Conservation (phyloP, 2,113 vertebrate species). For the Australoheros scitulus region DNA sequence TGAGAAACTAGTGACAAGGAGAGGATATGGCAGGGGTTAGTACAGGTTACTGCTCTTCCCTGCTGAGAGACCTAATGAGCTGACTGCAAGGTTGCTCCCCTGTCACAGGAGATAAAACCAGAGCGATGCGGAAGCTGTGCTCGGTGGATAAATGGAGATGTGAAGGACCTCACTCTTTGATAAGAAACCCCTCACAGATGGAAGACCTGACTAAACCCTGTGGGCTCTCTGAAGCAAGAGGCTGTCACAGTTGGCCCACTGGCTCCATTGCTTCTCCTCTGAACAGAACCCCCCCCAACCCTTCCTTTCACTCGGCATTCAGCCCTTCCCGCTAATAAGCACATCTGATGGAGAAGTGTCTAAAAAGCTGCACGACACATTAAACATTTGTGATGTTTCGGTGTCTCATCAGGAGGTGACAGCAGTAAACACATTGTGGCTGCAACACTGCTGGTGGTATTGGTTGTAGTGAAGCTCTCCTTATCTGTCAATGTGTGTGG, state of each 20-base stretch:
- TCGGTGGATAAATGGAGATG: neutral
- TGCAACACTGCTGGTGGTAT: neutral
- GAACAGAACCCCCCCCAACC: neutral
- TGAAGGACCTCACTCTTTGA: slow-evolving; percentile 38
- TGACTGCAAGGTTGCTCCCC: slow-evolving; percentile 1
- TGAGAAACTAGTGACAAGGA: neutral
- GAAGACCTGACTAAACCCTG: slow-evolving; percentile 35
- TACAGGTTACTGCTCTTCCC: slow-evolving; percentile 12
- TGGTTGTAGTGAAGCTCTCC: neutral
- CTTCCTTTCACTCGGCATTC: neutral
- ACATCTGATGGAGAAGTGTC: neutral
- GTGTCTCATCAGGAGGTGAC: slow-evolving; percentile 26
- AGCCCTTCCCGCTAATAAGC: neutral
- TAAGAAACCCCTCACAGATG: slow-evolving; percentile 16
- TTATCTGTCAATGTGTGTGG: neutral
- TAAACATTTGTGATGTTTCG: neutral
- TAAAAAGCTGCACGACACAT: neutral
- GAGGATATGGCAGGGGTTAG: slow-evolving; percentile 18
- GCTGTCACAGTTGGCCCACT: slow-evolving; percentile 3
- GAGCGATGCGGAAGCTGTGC: neutral
- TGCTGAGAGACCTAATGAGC: slow-evolving; percentile 39
- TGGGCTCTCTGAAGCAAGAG: slow-evolving; percentile 4
- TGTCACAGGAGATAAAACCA: slow-evolving; percentile 35
- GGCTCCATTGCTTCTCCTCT: neutral
- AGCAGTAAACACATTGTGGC: neutral